Percentiles rank a stretch among this genome's conserved stretches.
Evolutionary conservation across 53 echinoderm and acorn worm species (phyloP).

Genomic region (Apostichopus leukothele): DNA sequence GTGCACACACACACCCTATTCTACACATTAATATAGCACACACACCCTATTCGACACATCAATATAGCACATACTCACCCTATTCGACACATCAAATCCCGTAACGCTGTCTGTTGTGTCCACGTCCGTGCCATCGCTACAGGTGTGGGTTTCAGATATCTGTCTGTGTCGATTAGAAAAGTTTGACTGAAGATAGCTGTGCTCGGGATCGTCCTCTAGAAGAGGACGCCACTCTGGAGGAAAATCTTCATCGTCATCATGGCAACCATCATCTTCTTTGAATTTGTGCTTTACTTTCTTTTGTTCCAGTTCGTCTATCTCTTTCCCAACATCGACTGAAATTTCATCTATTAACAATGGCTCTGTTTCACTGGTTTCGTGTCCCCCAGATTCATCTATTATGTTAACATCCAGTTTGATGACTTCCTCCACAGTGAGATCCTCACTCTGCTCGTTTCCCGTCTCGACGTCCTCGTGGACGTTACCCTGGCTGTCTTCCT

Average conservation of each 20-base stretch:
- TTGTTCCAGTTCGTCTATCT: not conserved
- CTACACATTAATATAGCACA: too few relatives aligned
- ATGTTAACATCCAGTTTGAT: not conserved
- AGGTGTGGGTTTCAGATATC: slow-evolving; percentile 85
- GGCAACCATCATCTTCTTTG: slow-evolving; percentile 1
- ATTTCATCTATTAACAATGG: not conserved
- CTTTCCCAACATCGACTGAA: not conserved
- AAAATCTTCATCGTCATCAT: slow-evolving; percentile 7
- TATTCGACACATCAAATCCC: slow-evolving; percentile 90
- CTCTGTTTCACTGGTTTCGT: not conserved
- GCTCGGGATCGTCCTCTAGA: slow-evolving; percentile 38
- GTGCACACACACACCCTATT: slow-evolving; percentile 40
- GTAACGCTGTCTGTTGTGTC: slow-evolving; percentile 92
- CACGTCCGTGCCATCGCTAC: slow-evolving; percentile 70
- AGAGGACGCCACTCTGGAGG: slow-evolving; percentile 1
- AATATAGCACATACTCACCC: slow-evolving; percentile 76
- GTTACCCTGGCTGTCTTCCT: slow-evolving; percentile 40
- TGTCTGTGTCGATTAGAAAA: slow-evolving; percentile 58
- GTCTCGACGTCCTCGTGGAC: slow-evolving; percentile 14
- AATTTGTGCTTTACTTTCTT: not conserved
- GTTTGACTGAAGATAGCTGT: slow-evolving; percentile 17
- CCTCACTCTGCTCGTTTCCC: slow-evolving; percentile 22
- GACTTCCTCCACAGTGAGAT: not conserved
- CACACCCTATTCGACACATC: slow-evolving; percentile 94
- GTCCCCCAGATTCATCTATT: not conserved